phyloP scores from a whole-genome alignment of 2,113 vertebrate species.

The Terrapene triunguis region DNA sequence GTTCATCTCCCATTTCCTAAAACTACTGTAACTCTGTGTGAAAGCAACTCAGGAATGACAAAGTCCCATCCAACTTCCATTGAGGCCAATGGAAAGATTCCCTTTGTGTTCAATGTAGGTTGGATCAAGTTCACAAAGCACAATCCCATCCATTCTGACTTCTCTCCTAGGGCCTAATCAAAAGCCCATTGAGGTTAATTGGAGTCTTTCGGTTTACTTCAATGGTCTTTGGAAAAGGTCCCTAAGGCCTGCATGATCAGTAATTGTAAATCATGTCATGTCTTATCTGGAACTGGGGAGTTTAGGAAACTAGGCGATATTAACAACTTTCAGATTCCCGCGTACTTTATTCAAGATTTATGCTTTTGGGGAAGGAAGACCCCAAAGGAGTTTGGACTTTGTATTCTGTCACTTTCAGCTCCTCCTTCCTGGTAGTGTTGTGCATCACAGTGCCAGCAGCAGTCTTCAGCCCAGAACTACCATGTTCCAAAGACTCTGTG shows the following conservation, averaged over 20 bases:
- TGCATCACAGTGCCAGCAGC: not conserved
- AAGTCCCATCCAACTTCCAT: not conserved
- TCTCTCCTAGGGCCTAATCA: not conserved
- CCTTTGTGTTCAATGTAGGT: not conserved
- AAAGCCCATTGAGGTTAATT: slow-evolving; percentile 1
- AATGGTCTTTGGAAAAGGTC: slow-evolving; percentile 16
- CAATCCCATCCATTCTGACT: not conserved
- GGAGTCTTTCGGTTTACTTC: slow-evolving; percentile 14
- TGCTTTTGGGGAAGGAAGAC: not conserved
- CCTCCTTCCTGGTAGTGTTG: not conserved
- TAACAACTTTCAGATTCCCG: not conserved
- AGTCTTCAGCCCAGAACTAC: not conserved
- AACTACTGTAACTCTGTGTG: not conserved
- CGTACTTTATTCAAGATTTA: slow-evolving; percentile 1
- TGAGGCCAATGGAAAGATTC: not conserved
- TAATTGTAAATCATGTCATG: slow-evolving; percentile 37
- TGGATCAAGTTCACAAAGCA: not conserved
- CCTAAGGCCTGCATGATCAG: not conserved
- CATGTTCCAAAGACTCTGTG: not conserved
- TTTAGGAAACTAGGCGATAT: not conserved
- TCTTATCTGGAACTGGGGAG: not conserved
- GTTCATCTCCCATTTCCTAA: not conserved
- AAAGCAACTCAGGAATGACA: not conserved
- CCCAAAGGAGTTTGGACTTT: not conserved
- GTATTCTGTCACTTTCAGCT: not conserved